These are phyloP conservation scores for Brachyhypopomus gauderio DNA, from an alignment of 2,113 vertebrate genomes.

Conservation along the genomic window DNA sequence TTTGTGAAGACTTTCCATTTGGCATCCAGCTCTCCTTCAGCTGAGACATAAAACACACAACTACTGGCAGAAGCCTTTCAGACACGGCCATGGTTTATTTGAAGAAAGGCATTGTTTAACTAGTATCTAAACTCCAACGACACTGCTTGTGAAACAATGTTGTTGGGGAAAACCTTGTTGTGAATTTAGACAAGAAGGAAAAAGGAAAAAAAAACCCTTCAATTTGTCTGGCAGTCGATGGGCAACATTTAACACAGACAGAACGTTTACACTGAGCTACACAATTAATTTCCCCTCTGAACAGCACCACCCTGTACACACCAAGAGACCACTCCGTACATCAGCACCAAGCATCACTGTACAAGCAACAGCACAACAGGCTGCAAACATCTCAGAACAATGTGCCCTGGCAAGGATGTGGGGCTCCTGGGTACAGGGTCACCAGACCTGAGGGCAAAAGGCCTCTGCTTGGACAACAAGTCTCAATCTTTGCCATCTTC, in stretches of 20 bases:
- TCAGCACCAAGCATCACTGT: conserved; percentile 32
- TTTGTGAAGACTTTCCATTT: neutral
- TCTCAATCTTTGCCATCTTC: conserved; percentile 49
- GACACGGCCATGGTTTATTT: conserved; percentile 63
- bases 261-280: conserved; percentile 54
- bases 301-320: conserved; percentile 32
- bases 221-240: conserved; percentile 39
- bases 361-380: conserved; percentile 28
- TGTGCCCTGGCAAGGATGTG: neutral
- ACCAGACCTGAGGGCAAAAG: neutral
- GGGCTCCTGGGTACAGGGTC: neutral
- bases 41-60: conserved; percentile 17
- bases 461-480: neutral
- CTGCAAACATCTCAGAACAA: neutral
- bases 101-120: conserved; percentile 62
- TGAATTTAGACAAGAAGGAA: conserved; percentile 55
- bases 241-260: conserved; percentile 48
- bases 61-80: conserved; percentile 40
- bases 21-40: neutral
- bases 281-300: conserved; percentile 49
- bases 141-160: conserved; percentile 56
- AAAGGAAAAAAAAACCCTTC: conserved; percentile 58
- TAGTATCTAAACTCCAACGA: conserved; percentile 59
- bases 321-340: conserved; percentile 20
- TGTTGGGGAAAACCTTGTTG: conserved; percentile 46